Evolutionary conservation across 2,797 vertebrate species (phyloP).

Genomic region (Acrocephalus scirpaceus): DNA sequence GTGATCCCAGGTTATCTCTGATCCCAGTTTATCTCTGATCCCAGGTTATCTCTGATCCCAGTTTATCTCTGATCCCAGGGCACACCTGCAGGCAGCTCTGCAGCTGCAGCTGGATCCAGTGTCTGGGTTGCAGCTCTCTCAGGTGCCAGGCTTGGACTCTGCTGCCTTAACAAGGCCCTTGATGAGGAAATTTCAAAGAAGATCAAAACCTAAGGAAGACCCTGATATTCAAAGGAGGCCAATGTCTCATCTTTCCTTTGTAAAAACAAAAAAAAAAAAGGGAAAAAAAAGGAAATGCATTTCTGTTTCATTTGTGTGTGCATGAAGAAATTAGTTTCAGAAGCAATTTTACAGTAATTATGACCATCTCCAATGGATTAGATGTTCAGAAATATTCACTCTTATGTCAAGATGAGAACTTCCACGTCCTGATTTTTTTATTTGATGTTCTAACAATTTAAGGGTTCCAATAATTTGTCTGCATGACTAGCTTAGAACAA

Average conservation of each 20-base stretch:
- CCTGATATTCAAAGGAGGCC: not conserved
- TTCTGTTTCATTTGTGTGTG: conserved; percentile 52
- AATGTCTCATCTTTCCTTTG: not conserved
- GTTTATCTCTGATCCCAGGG: not conserved
- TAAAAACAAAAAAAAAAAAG: not conserved
- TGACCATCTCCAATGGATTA: conserved; percentile 65
- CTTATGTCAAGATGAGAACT: conserved; percentile 35
- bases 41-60: not conserved
- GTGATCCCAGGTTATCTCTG: not conserved
- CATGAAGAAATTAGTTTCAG: conserved; percentile 54
- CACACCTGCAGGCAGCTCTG: not conserved
- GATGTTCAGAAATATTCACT: conserved; percentile 52
- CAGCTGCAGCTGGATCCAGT: too few species aligned
- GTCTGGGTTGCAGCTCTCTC: not conserved
- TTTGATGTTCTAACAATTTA: conserved; percentile 58
- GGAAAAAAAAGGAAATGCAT: not conserved
- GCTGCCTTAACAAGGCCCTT: not conserved
- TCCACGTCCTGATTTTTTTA: conserved; percentile 29
- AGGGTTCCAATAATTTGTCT: conserved; percentile 45
- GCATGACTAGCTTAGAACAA: conserved; percentile 58
- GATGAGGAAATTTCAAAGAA: conserved; percentile 6
- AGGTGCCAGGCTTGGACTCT: not conserved
- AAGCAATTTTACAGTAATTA: conserved; percentile 68
- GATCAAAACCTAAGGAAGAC: conserved; percentile 10
- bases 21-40: too few species aligned